Evolutionary conservation across 2,888 invertebrate genomes (phyloP).

Genomic region (Nycteola revayana): DNA sequence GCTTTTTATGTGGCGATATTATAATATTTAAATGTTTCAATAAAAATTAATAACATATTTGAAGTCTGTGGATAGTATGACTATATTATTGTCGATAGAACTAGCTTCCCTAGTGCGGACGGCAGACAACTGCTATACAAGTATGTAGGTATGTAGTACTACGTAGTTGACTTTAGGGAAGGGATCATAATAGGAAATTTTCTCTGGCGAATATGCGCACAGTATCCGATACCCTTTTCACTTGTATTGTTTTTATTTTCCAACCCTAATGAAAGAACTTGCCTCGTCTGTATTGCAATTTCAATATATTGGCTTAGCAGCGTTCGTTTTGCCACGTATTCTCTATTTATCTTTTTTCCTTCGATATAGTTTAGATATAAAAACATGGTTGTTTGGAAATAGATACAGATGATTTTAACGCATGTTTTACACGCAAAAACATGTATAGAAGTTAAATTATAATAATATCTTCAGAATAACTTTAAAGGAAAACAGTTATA

Average conservation of each 20-base stretch:
- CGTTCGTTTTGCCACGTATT: conserved; percentile 42
- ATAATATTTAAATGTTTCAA: conserved; percentile 27
- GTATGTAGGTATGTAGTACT: conserved; percentile 49
- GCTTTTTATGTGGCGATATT: conserved; percentile 17
- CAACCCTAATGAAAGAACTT: conserved; percentile 79
- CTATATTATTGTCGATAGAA: conserved; percentile 30
- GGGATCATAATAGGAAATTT: conserved; percentile 79
- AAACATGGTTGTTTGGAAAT: conserved; percentile 30
- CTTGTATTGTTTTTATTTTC: conserved; percentile 80
- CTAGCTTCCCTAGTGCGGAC: conserved; percentile 38
- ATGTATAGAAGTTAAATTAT: too few species aligned
- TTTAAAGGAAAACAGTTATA: too few species aligned
- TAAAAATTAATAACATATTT: conserved; percentile 23
- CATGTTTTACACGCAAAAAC: conserved; percentile 5
- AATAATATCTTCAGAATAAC: too few species aligned
- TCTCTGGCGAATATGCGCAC: conserved; percentile 72
- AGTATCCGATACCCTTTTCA: conserved; percentile 77
- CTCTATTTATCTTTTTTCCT: conserved; percentile 35
- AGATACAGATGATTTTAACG: conserved; percentile 20
- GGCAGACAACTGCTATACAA: conserved; percentile 70
- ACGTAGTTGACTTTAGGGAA: conserved; percentile 68
- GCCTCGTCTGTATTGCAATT: conserved; percentile 69
- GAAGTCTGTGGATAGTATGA: conserved; percentile 15
- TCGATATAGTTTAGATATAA: conserved; percentile 34
- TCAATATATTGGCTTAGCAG: conserved; percentile 63